Evolutionary conservation across 2,797 vertebrate species (phyloP), one percentile per base, ranked within the genome.

Genomic region (Enteromius trimaculatus): DNA sequence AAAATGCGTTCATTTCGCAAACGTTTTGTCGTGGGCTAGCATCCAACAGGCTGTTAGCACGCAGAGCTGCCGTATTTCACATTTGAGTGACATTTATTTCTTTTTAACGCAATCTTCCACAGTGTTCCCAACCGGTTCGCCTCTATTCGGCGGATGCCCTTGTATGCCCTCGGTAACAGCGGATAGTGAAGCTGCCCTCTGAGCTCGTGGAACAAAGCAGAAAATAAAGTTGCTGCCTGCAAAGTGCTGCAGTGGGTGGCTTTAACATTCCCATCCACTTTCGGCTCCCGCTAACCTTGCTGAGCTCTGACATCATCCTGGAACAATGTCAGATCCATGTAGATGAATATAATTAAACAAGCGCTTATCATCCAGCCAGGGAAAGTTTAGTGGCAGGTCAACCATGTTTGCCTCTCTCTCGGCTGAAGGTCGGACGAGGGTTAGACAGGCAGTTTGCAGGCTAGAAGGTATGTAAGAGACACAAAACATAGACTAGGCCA

Each of bases 291-390:
- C 84, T 95, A 94, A 95, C 94, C 94, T 96, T 95, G 94, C 84
- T 93, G 85, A 91, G 89, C 88, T 87, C 91, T 95, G 94, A 95
- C 93, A 94, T 94, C 91, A 93, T 91, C 92, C 92, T 93, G 92
- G 93, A 95, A 95, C 93, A 94, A 93, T 95, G 95, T 95, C 94
- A 95, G 90, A 95, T 94, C 95, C 94, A 94, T 95, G 93, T 95
- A 95, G 95, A 95, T 95, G 94, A 94, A 94, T 94, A 92, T 94
- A 96, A 96, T 96, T 95, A 96, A 95, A 93, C 91, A 93, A 94
- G 94, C 93, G 94, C 94, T 96, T 96, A 95, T 95, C 93, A 93
- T 95, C 91, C 91, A 92, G 39, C 91, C 90, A 80, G 90, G 92
- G 91, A 92, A 94, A 92, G 90, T 92, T 94, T 92, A 93, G 92